Conservation (phyloP, 2,888 invertebrate genomes). For the Drosophila niveifrons region DNA sequence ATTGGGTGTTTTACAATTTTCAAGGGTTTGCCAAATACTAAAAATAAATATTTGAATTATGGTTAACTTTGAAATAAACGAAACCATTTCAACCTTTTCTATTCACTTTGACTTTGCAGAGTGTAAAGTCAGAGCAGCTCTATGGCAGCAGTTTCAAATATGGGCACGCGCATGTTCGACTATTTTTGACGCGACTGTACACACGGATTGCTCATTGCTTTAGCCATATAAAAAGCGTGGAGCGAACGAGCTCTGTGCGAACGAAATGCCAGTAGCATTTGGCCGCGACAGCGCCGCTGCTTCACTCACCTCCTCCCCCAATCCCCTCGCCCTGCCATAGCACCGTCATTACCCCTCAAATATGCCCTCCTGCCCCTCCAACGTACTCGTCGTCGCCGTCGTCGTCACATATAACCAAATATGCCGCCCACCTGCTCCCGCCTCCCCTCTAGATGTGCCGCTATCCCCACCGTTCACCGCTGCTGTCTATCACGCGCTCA, state of each 20-base stretch:
- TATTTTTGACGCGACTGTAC: slow-evolving; percentile 81
- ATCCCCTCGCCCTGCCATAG: slow-evolving; percentile 9
- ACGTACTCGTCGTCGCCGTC: slow-evolving; percentile 41
- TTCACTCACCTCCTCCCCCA: slow-evolving; percentile 24
- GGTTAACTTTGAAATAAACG: no score
- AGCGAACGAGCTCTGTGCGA: slow-evolving; percentile 77
- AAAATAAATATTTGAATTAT: no score
- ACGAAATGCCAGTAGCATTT: slow-evolving; percentile 82
- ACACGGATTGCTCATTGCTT: slow-evolving; percentile 64
- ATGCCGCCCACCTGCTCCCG: slow-evolving; percentile 52
- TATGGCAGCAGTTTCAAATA: slow-evolving; percentile 14
- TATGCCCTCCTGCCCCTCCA: not conserved
- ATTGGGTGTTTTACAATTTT: no score
- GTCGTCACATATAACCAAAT: slow-evolving; percentile 62
- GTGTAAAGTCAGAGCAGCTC: slow-evolving; percentile 23
- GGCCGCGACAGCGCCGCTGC: slow-evolving; percentile 66
- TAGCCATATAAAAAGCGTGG: slow-evolving; percentile 77
- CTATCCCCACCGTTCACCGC: slow-evolving; percentile 16
- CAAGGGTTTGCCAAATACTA: no score
- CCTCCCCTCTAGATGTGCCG: not conserved
- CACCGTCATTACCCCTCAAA: slow-evolving; percentile 33
- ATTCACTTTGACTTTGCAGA: slow-evolving; percentile 4
- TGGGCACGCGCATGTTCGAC: slow-evolving; percentile 71
- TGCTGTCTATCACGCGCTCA: slow-evolving; percentile 43
- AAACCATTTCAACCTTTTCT: not conserved